Evolutionary conservation across 2,888 invertebrate genomes (phyloP), one percentile per base, ranked within the genome.

Genomic region (Aplocera efformata): DNA sequence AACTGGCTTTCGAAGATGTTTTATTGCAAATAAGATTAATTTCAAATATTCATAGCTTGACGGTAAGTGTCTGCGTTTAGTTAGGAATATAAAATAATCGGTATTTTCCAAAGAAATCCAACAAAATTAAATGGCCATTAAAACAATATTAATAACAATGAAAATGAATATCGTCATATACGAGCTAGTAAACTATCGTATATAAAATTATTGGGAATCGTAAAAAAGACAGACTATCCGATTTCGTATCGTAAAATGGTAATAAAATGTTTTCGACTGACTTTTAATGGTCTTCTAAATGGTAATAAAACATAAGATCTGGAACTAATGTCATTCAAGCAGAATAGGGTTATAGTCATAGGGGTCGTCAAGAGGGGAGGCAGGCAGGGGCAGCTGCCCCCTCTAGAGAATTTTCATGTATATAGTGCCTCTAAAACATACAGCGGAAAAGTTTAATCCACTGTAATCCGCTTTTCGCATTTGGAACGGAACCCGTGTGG

Each of bases 221-320:
- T 76, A 73, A 77, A 74, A 64, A 70, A 72, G 72, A 79, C 68
- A 63, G 71, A 77, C 75, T 76, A 83, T 82, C 79, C 70, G 74
- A 85, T 83, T 79, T 79, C 83, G 59, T 64, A 53, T 80, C 82
- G 77, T 85, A 81, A 85, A 84, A 75, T 48, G 41, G 58, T 57
- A 58, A 60, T 78, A 71, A 74, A 77, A 71, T 53, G 61, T 60
- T 72, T 76, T 76, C 79, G 73, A 78, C 72, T 68, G 70, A 72
- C 63, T 72, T 76, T 79, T 81, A 78, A 79, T 71, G 74, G 64
- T 55, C 61, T 61, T 71, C 74, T 75, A 75, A 79, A 64, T 58
- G 60, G 52, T 53, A 54, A 63, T 59, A 62, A 64, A 66, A 67
- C 68, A 63, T 60, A 64, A 68, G 62, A 63, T 64, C 58, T 67